phyloP scores from a whole-genome alignment of 2,888 invertebrate species.

The Fragum sueziense region DNA sequence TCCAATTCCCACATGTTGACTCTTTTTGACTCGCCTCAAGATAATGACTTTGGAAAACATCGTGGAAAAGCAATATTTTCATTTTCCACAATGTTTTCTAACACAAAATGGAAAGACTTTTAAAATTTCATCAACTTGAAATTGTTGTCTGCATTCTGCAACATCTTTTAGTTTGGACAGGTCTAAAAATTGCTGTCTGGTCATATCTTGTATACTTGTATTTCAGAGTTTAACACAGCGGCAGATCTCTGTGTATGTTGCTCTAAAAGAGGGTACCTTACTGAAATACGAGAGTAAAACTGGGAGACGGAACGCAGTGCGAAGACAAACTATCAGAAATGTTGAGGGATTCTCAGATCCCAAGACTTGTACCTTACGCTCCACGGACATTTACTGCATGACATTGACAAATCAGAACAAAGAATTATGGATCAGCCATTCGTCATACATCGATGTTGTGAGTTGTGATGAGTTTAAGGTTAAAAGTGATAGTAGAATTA shows the following conservation, averaged over 20 bases:
- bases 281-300: conserved; percentile 24
- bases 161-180: no score
- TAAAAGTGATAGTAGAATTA: conserved; percentile 36
- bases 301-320: not conserved
- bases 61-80: no score
- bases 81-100: no score
- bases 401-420: conserved; percentile 38
- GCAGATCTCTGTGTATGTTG: conserved; percentile 19
- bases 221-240: not conserved
- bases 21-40: no score
- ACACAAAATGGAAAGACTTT: no score
- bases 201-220: no score
- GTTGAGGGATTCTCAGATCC: conserved; percentile 36
- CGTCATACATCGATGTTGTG: conserved; percentile 56
- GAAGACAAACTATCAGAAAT: conserved; percentile 16
- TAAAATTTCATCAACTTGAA: no score
- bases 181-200: no score
- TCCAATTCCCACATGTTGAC: no score
- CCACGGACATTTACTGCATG: conserved; percentile 42
- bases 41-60: no score
- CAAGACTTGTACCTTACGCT: conserved; percentile 30
- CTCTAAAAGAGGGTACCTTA: conserved; percentile 29
- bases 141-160: no score
- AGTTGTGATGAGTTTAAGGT: conserved; percentile 50
- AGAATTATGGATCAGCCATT: conserved; percentile 67